These are phyloP conservation scores for Magallana nippona DNA, from an alignment of 2,888 invertebrate genomes.

Conservation along the genomic window DNA sequence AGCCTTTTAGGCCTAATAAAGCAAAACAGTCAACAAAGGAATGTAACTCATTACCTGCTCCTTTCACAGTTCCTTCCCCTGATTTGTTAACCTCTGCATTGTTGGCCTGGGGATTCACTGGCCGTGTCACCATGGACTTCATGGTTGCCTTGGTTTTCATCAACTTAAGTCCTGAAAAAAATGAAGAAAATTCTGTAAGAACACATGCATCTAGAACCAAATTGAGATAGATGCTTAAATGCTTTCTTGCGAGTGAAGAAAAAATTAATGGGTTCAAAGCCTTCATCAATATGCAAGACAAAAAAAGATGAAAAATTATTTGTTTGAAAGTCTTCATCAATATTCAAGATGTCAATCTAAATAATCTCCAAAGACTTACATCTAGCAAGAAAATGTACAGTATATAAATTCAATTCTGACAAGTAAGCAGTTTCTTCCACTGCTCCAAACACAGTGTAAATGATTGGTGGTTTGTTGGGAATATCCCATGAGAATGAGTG, in stretches of 20 bases:
- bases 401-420: neutral
- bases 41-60: neutral
- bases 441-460: neutral
- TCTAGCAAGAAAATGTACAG: neutral
- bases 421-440: neutral
- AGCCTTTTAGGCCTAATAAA: conserved; percentile 30
- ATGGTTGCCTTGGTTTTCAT: conserved; percentile 1
- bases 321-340: neutral
- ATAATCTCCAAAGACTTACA: conserved; percentile 9
- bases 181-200: no score
- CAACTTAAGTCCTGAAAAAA: neutral
- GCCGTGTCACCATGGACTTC: conserved; percentile 36
- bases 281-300: no score
- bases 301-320: neutral
- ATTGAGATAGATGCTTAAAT: no score
- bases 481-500: neutral
- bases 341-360: neutral
- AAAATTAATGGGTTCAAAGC: no score
- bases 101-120: neutral
- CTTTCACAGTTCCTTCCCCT: conserved; percentile 24
- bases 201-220: no score
- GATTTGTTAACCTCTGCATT: neutral
- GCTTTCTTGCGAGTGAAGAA: no score
- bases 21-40: neutral
- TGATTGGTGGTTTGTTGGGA: neutral